Base-by-base conservation (phyloP, 2,113 vertebrate genomes). In the Oryctolagus cuniculus region DNA sequence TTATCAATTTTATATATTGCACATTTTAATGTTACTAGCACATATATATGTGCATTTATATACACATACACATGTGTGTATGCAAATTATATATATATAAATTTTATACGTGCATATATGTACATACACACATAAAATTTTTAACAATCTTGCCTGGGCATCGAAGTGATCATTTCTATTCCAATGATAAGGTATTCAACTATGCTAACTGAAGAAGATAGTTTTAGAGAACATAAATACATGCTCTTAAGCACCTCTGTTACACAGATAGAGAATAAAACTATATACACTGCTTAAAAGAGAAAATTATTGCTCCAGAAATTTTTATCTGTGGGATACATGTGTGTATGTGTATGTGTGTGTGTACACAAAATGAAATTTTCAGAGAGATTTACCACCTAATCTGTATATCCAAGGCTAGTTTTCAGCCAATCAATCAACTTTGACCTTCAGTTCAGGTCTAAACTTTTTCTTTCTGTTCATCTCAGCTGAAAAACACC, bases 361-460 rank as follows among this genome's bases (percentile, higher is more conserved):
- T 16, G 29, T 21, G 21, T 49, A 10, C 12, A 24, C 16, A 19
- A 63, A 64, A 78, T 63, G 49, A 94, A 55, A 94, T 93, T 97
- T 96, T 91, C 86, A 96, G 70, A 95, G 73, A 64, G 80, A 96
- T 90, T 87, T 96, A 79, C 92, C 93, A 94, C 80, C 78, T 97
- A 94, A 89, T 87, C 78, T 93, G 1, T 63, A 67, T 6, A 95
- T 73, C 6, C 38, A 89, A 74, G 44, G 58, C n/a, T 87, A 79
- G 12, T 92, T 95, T 96, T 85, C 66, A 95, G 70, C 74, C 79
- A 86, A 89, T 97, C 94, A 95, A 91, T 97, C 83, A 94, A 78
- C 95, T 93, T 53, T 97, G 96, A 97, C 96, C 93, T 98, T 97
- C 89, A 93, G 29, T 96, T 97, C 84, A 94, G 80, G 73, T 81